Evolutionary conservation across 2,113 vertebrate genomes (phyloP), one percentile per base, ranked within the genome.

Genomic region (Podiceps cristatus): DNA sequence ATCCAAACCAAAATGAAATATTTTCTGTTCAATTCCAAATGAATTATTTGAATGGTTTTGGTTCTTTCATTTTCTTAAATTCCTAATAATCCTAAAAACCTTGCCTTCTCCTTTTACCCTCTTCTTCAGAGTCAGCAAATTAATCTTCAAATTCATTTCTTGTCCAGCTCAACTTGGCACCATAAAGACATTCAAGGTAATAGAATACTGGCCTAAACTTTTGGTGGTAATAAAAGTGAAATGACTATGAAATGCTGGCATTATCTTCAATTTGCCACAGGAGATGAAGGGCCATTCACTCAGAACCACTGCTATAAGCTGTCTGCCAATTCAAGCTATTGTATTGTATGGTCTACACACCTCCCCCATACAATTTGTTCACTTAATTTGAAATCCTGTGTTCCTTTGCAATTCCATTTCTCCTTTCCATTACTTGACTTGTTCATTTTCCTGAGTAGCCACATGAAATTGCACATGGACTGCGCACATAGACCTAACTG

Each of bases 241-340:
- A 95, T 84, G 27, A 77, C 91, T 94, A 84, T 40, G 80, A 96
- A 94, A 91, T 84, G 67, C 77, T 75, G 74, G 20, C 24, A 93
- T 93, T 96, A 95, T 81, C 84, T 86, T 87, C 89, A 91, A 75
- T 94, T 93, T 96, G 91, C 56, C 76, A 94, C 89, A 86, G 42
- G 40, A 96, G 49, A 96, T 94, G 86, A 91, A 88, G 79, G 64
- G 17, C 49, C 68, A 68, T 93, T 97, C 79, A 89, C 44, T 87
- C 73, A 95, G 83, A 95, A 86, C 33, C 53, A 79, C 79, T 56
- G 12, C 58, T 92, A 84, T 23, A 94, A 92, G 45, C 68, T 80
- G 63, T 90, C 82, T 95, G 69, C 49, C 73, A 86, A 68, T 68
- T 93, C 77, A 86, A 47, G 40, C 33, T 72, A 75, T 50, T 87